These are phyloP conservation scores for Aspidiotus destructor DNA, from an alignment of 2,888 invertebrate species.

Conservation along the genomic window DNA sequence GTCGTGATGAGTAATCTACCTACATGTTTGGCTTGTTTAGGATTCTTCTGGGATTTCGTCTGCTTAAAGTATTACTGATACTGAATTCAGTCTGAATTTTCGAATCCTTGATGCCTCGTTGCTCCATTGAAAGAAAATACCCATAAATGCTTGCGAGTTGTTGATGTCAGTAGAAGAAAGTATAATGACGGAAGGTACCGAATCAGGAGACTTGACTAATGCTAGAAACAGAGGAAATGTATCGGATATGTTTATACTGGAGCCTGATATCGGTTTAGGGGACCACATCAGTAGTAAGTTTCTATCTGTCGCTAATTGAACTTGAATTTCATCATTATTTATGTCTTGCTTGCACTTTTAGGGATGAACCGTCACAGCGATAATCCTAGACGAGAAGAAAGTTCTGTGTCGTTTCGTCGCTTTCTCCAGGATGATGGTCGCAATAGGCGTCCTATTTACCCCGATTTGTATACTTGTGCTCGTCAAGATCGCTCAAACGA, in stretches of 20 bases:
- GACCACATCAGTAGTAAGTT: conserved; percentile 1
- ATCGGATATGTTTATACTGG: conserved; percentile 12
- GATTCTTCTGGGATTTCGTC: too few species aligned
- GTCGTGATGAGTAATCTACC: too few species aligned
- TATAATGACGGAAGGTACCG: too few species aligned
- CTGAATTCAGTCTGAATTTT: too few species aligned
- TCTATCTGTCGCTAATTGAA: neutral
- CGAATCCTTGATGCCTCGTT: too few species aligned
- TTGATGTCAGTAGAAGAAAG: too few species aligned
- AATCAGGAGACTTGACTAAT: too few species aligned
- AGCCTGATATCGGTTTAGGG: conserved; percentile 31
- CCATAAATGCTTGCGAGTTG: too few species aligned
- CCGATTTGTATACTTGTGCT: conserved; percentile 21
- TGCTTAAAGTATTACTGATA: too few species aligned
- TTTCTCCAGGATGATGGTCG: conserved; percentile 47
- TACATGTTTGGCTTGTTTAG: too few species aligned
- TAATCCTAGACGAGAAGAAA: conserved; percentile 53
- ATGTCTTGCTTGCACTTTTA: neutral
- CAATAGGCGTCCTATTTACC: neutral
- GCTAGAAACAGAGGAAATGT: neutral
- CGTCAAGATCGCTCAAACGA: conserved; percentile 23
- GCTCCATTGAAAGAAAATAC: too few species aligned
- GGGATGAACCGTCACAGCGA: conserved; percentile 17
- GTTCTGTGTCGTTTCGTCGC: conserved; percentile 76
- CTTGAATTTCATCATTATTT: neutral